Evolutionary conservation across 2,888 invertebrate species (phyloP).

Genomic region (Bursaphelenchus okinawaensis): DNA sequence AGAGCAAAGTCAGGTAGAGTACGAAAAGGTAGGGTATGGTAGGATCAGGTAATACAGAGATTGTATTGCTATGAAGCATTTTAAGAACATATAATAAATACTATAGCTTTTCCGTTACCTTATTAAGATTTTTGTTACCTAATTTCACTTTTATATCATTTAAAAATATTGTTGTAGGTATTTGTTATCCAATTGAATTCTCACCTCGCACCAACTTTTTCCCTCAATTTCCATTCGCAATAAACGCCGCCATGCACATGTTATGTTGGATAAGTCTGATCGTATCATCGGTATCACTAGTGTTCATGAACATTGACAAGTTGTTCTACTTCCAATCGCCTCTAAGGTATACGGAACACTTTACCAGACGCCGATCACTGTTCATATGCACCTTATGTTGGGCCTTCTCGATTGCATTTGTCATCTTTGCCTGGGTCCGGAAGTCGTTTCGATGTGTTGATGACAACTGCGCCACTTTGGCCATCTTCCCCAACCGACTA

Average conservation of each 20-base stretch:
- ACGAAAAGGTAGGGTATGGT: too few species aligned
- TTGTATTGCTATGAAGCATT: too few species aligned
- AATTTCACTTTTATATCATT: too few species aligned
- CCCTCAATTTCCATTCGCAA: constrained; percentile 1
- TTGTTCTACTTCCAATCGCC: constrained; percentile 55
- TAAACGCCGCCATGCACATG: constrained; percentile 37
- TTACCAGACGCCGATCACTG: constrained; percentile 44
- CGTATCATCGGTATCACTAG: constrained; percentile 50
- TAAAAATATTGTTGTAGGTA: constrained; percentile 38
- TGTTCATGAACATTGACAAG: constrained; percentile 54
- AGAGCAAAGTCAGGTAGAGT: too few species aligned
- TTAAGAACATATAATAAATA: too few species aligned
- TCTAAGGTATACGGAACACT: constrained; percentile 47
- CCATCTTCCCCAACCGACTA: constrained; percentile 35
- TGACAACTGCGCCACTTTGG: constrained; percentile 31
- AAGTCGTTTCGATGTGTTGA: constrained; percentile 38
- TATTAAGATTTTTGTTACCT: too few species aligned
- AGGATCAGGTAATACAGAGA: too few species aligned
- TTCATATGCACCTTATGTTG: constrained; percentile 37
- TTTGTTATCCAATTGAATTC: constrained; percentile 53
- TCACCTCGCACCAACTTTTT: constrained; percentile 16
- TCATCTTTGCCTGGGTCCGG: constrained; percentile 41
- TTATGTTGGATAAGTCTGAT: constrained; percentile 52
- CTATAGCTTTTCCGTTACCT: too few species aligned
- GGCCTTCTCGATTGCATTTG: constrained; percentile 43